Conservation (phyloP, 2,888 invertebrate genomes). For the Sisyra nigra region DNA sequence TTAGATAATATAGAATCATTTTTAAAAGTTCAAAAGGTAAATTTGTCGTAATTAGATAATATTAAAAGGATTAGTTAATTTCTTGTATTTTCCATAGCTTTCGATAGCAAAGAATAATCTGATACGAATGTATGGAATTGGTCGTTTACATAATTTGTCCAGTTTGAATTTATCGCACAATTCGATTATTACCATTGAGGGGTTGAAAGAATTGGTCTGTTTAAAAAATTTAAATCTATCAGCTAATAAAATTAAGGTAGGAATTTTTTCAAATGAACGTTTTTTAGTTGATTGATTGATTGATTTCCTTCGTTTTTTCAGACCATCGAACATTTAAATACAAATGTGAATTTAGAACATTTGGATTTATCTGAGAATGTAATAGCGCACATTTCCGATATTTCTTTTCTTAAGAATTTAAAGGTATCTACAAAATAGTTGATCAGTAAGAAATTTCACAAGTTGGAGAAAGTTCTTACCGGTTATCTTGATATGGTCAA, state of each 20-base stretch:
- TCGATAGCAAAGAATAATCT: slow-evolving; percentile 75
- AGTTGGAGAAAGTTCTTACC: slow-evolving; percentile 2
- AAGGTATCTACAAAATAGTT: slow-evolving; percentile 42
- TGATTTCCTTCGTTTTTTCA: slow-evolving; percentile 20
- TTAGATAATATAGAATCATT: slow-evolving; percentile 78
- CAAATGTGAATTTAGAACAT: slow-evolving; percentile 64
- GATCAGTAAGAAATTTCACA: neutral
- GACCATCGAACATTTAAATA: slow-evolving; percentile 77
- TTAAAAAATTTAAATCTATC: slow-evolving; percentile 68
- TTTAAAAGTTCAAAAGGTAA: slow-evolving; percentile 58
- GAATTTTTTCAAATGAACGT: neutral
- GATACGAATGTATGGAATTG: slow-evolving; percentile 75
- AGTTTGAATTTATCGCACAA: slow-evolving; percentile 75
- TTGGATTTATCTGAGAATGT: slow-evolving; percentile 82
- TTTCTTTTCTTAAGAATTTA: slow-evolving; percentile 63
- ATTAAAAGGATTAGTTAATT: slow-evolving; percentile 6
- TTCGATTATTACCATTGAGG: slow-evolving; percentile 78
- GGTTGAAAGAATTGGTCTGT: slow-evolving; percentile 66
- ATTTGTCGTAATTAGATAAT: slow-evolving; percentile 6
- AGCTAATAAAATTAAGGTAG: slow-evolving; percentile 78
- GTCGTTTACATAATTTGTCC: slow-evolving; percentile 61
- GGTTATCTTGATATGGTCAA: neutral
- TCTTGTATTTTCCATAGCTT: slow-evolving; percentile 42
- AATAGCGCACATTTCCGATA: slow-evolving; percentile 69
- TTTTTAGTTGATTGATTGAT: neutral